Evolutionary conservation across 1,140 invertebrate species (phyloP).

Genomic region (Drosophila insularis): DNA sequence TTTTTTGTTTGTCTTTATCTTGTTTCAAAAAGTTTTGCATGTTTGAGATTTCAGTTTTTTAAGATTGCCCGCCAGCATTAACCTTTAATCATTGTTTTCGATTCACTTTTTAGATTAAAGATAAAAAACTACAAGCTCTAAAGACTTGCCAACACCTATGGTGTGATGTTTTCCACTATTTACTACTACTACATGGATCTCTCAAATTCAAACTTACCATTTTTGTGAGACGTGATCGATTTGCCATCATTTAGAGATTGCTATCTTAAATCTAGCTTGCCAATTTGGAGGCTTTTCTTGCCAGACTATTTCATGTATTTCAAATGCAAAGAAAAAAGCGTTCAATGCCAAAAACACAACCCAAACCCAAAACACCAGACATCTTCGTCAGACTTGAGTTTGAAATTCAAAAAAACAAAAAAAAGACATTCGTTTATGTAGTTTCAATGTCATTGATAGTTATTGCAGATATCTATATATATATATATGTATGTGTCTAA

Average conservation of each 20-base stretch:
- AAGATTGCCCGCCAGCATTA: too few species aligned
- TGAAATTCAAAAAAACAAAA: slow-evolving; percentile 22
- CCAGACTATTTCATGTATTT: slow-evolving; percentile 30
- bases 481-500: slow-evolving; percentile 17
- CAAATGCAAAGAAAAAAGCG: slow-evolving; percentile 27
- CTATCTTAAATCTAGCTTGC: slow-evolving; percentile 27
- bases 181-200: too few species aligned
- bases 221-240: slow-evolving; percentile 1
- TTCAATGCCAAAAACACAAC: slow-evolving; percentile 57
- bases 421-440: slow-evolving; percentile 40
- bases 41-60: too few species aligned
- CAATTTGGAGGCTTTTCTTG: slow-evolving; percentile 38
- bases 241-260: background rate
- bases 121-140: too few species aligned
- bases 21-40: too few species aligned
- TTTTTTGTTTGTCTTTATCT: too few species aligned
- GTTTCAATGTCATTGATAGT: slow-evolving; percentile 71
- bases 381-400: slow-evolving; percentile 55
- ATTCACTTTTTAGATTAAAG: too few species aligned
- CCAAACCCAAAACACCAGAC: slow-evolving; percentile 39
- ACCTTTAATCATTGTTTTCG: background rate
- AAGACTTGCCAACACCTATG: too few species aligned
- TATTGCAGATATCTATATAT: slow-evolving; percentile 55
- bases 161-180: too few species aligned
- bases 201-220: too few species aligned